phyloP scores from a whole-genome alignment of 2,888 invertebrate species.

The Cheilosia pagana region DNA sequence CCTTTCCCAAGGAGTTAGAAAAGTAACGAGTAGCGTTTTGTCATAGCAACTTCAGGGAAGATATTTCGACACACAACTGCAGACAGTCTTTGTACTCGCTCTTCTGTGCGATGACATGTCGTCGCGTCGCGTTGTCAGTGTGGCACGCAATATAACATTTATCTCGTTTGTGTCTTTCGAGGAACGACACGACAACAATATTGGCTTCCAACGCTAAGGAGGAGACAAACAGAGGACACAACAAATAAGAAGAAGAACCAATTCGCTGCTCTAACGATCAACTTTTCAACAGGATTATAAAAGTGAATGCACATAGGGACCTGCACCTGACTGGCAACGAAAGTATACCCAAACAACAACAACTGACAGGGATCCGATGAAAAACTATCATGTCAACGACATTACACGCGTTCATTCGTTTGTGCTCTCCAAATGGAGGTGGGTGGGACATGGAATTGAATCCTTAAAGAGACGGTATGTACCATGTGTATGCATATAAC shows the following conservation, averaged over 20 bases:
- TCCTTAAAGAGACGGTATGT: conserved; percentile 35
- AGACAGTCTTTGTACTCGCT: conserved; percentile 28
- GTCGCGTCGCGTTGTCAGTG: conserved; percentile 7
- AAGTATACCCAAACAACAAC: conserved; percentile 16
- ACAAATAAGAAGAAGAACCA: not conserved
- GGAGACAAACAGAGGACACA: conserved; percentile 9
- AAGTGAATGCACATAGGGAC: not conserved
- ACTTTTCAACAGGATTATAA: conserved; percentile 67
- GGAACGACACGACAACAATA: conserved; percentile 57
- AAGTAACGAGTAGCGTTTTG: conserved; percentile 62
- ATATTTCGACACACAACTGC: conserved; percentile 52
- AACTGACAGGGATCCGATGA: conserved; percentile 56
- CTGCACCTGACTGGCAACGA: not conserved
- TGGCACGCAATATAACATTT: conserved; percentile 1
- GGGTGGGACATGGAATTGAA: conserved; percentile 58
- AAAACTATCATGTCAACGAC: conserved; percentile 71
- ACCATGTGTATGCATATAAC: conserved; percentile 10
- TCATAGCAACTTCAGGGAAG: conserved; percentile 35
- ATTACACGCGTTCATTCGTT: conserved; percentile 63
- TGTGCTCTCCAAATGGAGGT: conserved; percentile 54
- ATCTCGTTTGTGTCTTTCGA: conserved; percentile 24
- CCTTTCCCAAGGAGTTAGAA: conserved; percentile 27
- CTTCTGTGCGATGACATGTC: conserved; percentile 49
- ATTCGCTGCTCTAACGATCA: conserved; percentile 51
- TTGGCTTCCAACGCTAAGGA: conserved; percentile 40